These are phyloP conservation scores for Brassicogethes aeneus DNA, from an alignment of 2,888 invertebrate species.

Conservation along the genomic window DNA sequence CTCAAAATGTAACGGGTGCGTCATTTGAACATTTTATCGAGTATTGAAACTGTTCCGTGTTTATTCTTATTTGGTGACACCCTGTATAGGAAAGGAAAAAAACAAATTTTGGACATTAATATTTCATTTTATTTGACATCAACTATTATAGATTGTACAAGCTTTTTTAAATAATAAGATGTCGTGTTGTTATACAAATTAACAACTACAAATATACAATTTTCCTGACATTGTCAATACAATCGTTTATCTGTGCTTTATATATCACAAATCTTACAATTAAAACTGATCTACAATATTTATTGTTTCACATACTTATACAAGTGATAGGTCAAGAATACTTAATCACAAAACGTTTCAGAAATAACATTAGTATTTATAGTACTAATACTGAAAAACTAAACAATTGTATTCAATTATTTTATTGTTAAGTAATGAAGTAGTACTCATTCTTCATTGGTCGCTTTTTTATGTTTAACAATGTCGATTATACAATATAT, in stretches of 20 bases:
- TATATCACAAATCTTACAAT: constrained; percentile 30
- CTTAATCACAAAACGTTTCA: neutral
- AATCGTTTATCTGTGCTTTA: constrained; percentile 30
- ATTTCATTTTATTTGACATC: constrained; percentile 35
- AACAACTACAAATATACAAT: constrained; percentile 35
- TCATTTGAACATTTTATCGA: too few relatives aligned
- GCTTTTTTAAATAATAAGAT: constrained; percentile 29
- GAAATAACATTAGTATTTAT: neutral
- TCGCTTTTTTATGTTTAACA: constrained; percentile 11
- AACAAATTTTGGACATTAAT: neutral
- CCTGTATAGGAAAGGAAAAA: neutral
- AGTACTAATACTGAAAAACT: neutral
- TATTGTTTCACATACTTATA: too few relatives aligned
- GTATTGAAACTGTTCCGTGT: too few relatives aligned
- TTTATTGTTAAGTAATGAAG: neutral
- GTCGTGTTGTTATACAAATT: constrained; percentile 35
- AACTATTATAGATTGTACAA: constrained; percentile 40
- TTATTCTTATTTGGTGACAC: too few relatives aligned
- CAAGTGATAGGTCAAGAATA: neutral
- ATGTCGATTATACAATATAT: constrained; percentile 14
- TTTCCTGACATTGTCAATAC: constrained; percentile 41
- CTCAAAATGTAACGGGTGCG: too few relatives aligned
- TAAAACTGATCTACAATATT: neutral
- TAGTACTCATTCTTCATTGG: constrained; percentile 9
- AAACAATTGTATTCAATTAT: neutral